A percentile compares a stretch with the other conserved stretches of the same genome.
These are phyloP conservation scores for Mionectes macconnelli DNA, from an alignment of 2,113 vertebrate species.

Conservation along the genomic window DNA sequence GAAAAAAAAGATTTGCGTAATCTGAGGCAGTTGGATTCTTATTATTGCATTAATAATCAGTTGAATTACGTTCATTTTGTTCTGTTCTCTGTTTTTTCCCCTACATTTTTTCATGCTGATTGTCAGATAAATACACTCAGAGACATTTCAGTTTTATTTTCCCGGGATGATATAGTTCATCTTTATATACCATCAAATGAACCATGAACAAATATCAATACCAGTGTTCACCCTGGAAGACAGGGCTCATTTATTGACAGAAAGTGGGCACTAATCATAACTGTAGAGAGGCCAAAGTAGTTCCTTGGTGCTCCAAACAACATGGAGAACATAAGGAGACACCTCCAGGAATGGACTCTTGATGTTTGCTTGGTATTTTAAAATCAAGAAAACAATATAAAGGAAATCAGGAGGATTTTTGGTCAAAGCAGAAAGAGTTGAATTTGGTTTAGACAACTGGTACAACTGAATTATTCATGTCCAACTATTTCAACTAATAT, in stretches of 20 bases:
- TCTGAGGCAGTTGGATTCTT: background rate
- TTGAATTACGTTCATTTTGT: background rate
- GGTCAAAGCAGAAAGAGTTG: background rate
- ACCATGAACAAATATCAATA: background rate
- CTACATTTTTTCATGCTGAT: background rate
- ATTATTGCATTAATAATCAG: background rate
- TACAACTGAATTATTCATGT: background rate
- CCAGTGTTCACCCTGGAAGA: background rate
- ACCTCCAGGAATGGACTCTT: background rate
- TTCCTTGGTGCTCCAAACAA: background rate
- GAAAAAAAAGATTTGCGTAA: background rate
- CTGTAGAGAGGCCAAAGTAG: background rate
- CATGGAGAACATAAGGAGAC: background rate
- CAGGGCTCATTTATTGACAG: background rate
- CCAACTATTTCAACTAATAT: background rate
- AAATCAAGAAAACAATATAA: background rate
- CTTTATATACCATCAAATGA: background rate
- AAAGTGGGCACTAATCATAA: background rate
- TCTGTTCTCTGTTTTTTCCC: background rate
- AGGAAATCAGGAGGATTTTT: background rate
- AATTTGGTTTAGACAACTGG: background rate
- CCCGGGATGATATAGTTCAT: background rate
- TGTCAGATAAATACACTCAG: background rate
- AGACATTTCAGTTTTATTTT: background rate
- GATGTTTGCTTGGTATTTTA: background rate